Evolutionary conservation across 2,113 vertebrate genomes (phyloP).

Genomic region (Osmerus mordax): DNA sequence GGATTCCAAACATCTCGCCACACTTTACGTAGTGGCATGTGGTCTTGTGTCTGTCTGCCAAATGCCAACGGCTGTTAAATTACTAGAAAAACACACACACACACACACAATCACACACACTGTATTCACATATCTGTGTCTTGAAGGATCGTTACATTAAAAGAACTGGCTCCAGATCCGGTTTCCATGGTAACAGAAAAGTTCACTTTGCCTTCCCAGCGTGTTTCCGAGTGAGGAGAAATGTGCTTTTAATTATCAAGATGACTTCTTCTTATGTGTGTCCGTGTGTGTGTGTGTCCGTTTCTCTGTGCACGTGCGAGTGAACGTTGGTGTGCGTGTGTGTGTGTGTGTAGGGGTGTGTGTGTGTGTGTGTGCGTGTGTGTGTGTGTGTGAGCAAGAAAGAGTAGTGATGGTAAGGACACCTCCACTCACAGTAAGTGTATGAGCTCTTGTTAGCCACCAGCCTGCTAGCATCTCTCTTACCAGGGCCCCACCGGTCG

Average conservation of each 20-base stretch:
- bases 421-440: neutral
- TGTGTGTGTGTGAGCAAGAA: neutral
- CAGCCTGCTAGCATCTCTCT: no score
- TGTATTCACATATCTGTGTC: no score
- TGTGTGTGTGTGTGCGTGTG: neutral
- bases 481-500: no score
- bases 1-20: no score
- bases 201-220: slow-evolving; percentile 23
- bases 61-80: no score
- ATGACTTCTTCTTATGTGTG: neutral
- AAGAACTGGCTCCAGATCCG: slow-evolving; percentile 33
- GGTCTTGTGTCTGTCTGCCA: no score
- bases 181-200: slow-evolving; percentile 51
- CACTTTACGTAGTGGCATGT: no score
- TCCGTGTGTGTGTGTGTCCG: neutral
- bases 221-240: slow-evolving; percentile 19
- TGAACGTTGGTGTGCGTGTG: neutral
- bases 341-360: neutral
- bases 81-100: no score
- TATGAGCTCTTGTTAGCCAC: no score
- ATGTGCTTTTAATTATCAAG: slow-evolving; percentile 37
- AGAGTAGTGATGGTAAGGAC: neutral
- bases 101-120: no score
- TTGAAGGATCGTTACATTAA: slow-evolving; percentile 36
- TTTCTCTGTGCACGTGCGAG: no score